Evolutionary conservation across 1,140 invertebrate species (phyloP).

Genomic region (Camponotus floridanus): DNA sequence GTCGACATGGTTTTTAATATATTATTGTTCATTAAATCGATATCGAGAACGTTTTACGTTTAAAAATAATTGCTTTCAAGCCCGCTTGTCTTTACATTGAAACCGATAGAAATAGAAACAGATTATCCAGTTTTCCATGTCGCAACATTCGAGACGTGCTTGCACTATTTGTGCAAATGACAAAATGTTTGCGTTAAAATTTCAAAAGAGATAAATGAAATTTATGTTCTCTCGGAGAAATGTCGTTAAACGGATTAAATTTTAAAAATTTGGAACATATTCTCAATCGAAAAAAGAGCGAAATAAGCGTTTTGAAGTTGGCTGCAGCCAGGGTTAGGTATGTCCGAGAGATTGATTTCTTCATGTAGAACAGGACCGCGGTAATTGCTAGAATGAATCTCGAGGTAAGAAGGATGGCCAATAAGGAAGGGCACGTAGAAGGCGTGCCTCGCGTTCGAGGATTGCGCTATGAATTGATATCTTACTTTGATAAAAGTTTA

Average conservation of each 20-base stretch:
- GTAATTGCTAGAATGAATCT: slow-evolving; percentile 83
- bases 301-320: slow-evolving; percentile 48
- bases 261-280: neutral
- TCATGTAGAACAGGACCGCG: slow-evolving; percentile 79
- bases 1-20: neutral
- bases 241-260: neutral
- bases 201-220: neutral
- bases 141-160: neutral
- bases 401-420: slow-evolving; percentile 79
- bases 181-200: neutral
- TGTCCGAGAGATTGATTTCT: slow-evolving; percentile 70
- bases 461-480: slow-evolving; percentile 68
- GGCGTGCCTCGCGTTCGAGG: slow-evolving; percentile 77
- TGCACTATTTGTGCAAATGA: neutral
- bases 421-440: slow-evolving; percentile 83
- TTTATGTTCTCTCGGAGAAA: neutral
- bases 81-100: neutral
- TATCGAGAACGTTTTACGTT: neutral
- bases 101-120: neutral
- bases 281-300: slow-evolving; percentile 26
- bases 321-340: neutral
- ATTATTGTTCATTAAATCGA: neutral
- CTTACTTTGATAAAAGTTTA: slow-evolving; percentile 56
- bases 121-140: neutral
- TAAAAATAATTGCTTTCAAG: neutral